phyloP scores from a whole-genome alignment of 64 coral and sea anemone genomes.

The Catalaphyllia jardinei region DNA sequence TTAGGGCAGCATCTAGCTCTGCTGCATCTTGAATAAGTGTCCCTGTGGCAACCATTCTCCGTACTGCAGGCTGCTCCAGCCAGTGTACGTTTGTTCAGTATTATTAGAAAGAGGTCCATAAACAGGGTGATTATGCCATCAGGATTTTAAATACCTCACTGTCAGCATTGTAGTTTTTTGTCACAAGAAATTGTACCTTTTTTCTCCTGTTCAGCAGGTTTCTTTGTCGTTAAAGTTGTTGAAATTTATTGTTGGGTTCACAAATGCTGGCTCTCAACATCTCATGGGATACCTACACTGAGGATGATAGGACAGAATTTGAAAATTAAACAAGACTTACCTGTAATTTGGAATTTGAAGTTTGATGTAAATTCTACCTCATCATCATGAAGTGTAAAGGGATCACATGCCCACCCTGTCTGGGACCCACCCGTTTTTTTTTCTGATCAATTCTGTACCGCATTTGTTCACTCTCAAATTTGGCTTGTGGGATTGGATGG shows the following conservation, averaged over 20 bases:
- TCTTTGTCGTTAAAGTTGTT: too few species aligned
- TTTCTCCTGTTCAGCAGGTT: too few species aligned
- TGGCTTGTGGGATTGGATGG: background rate
- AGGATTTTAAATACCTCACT: background rate
- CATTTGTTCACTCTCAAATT: background rate
- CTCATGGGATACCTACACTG: too few species aligned
- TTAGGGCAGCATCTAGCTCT: slow-evolving; percentile 35
- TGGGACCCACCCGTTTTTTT: background rate
- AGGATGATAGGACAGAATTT: background rate
- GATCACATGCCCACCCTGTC: background rate
- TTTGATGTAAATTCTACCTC: slow-evolving; percentile 14
- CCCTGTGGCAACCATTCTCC: slow-evolving; percentile 41
- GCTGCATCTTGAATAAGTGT: slow-evolving; percentile 33
- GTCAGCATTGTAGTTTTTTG: too few species aligned
- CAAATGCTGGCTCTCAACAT: too few species aligned
- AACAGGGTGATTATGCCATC: background rate
- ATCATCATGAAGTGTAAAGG: slow-evolving; percentile 34
- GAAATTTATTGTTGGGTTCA: too few species aligned
- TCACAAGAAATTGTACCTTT: too few species aligned
- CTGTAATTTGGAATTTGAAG: background rate
- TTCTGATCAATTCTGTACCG: background rate
- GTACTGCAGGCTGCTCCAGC: slow-evolving; percentile 25
- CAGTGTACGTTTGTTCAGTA: slow-evolving; percentile 15
- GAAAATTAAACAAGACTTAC: background rate
- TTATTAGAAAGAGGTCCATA: slow-evolving; percentile 21